phyloP scores from a whole-genome alignment of 2,888 invertebrate genomes.

The Aplocera efformata region DNA sequence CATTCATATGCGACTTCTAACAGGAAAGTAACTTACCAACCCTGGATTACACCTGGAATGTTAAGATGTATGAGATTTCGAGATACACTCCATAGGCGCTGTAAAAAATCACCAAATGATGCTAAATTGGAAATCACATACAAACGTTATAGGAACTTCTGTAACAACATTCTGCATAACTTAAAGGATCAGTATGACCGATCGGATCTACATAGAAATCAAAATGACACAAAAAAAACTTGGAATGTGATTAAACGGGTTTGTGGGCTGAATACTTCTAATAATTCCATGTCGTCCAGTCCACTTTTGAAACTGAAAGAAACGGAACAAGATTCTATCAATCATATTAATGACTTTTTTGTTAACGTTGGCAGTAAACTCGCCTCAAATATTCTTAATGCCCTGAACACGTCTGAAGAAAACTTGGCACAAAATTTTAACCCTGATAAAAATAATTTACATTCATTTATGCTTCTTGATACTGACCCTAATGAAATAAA shows the following conservation, averaged over 20 bases:
- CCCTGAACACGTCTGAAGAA: not conserved
- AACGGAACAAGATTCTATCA: not conserved
- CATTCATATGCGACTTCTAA: not conserved
- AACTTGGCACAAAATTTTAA: not conserved
- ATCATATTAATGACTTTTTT: conserved; percentile 1
- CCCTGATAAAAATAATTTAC: not conserved
- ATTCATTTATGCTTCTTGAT: conserved; percentile 1
- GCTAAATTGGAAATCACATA: not conserved
- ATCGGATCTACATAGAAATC: not conserved
- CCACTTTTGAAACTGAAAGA: not conserved
- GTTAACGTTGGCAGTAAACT: not conserved
- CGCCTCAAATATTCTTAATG: not conserved
- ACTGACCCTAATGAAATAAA: conserved; percentile 1
- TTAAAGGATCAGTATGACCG: not conserved
- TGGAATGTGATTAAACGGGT: not conserved
- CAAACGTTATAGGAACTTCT: conserved; percentile 1
- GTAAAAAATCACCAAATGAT: conserved; percentile 5
- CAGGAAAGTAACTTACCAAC: not conserved
- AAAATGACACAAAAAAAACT: conserved; percentile 1
- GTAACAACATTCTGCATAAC: too few species aligned
- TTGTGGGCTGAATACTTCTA: not conserved
- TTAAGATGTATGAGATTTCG: conserved; percentile 5
- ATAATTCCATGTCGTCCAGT: not conserved
- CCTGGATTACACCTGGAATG: conserved; percentile 4
- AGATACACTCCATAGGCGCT: conserved; percentile 2